These are phyloP conservation scores for Mus pahari DNA, from an alignment of 2,113 vertebrate species.

Conservation along the genomic window DNA sequence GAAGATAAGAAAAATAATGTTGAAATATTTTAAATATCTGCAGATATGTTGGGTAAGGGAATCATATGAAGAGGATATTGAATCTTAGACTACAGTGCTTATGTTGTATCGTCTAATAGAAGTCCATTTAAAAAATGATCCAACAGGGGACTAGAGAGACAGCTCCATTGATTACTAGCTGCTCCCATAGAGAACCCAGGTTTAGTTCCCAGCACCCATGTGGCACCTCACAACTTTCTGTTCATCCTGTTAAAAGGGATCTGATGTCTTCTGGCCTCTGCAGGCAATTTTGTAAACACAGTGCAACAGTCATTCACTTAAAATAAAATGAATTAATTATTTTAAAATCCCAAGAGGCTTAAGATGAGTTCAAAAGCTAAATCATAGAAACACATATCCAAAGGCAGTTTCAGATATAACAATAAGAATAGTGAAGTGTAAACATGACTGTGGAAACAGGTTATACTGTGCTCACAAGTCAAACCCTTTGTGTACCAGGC, in stretches of 20 bases:
- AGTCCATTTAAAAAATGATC: slow-evolving; percentile 15
- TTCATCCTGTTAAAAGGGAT: background rate
- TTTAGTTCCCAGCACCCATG: background rate
- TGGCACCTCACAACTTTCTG: background rate
- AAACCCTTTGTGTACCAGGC: background rate
- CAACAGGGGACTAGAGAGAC: background rate
- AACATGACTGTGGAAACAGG: background rate
- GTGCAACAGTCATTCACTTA: background rate
- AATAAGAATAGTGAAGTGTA: background rate
- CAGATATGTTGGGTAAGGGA: background rate
- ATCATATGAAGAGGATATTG: background rate
- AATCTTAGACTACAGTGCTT: background rate
- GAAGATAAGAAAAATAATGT: background rate
- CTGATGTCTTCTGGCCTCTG: background rate
- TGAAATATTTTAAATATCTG: background rate
- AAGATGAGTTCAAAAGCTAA: background rate
- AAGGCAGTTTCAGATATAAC: background rate
- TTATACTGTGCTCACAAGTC: background rate
- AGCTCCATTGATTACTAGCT: too few relatives aligned
- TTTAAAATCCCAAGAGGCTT: too few relatives aligned
- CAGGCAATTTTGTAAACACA: background rate
- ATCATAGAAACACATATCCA: slow-evolving; percentile 10
- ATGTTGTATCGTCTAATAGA: background rate
- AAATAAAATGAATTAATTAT: background rate
- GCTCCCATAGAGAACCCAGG: background rate